Percentiles rank a stretch among this genome's conserved stretches.
Conservation (phyloP, 2,888 invertebrate genomes). For the Himalopsyche anomala region DNA sequence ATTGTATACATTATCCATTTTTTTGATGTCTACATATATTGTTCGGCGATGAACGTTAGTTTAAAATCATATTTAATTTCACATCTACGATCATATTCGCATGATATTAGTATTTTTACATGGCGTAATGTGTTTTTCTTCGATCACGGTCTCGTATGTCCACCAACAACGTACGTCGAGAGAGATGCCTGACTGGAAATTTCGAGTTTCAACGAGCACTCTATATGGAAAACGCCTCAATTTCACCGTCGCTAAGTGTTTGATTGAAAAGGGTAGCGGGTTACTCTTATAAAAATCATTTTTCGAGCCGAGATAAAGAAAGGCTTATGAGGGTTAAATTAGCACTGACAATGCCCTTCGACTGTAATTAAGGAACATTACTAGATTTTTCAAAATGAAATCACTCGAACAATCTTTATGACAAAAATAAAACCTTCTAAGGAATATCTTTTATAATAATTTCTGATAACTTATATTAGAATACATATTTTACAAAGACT, state of each 20-base stretch:
- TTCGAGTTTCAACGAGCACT: conserved; percentile 3
- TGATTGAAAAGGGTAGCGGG: conserved; percentile 17
- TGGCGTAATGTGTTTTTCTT: neutral
- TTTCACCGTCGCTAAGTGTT: neutral
- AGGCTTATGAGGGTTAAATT: neutral
- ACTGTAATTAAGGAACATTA: neutral
- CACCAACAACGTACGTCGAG: neutral
- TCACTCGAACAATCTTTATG: too few relatives aligned
- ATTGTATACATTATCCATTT: too few relatives aligned
- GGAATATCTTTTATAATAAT: too few relatives aligned
- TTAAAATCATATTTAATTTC: too few relatives aligned
- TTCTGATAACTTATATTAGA: too few relatives aligned
- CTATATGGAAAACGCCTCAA: conserved; percentile 8
- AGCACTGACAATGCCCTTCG: neutral
- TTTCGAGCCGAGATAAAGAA: neutral
- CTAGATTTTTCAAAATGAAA: neutral
- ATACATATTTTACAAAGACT: too few relatives aligned
- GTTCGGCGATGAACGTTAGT: too few relatives aligned
- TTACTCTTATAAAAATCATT: neutral
- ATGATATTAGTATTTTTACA: neutral
- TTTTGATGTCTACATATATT: too few relatives aligned
- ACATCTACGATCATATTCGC: too few relatives aligned
- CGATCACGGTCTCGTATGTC: neutral
- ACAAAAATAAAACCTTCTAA: too few relatives aligned
- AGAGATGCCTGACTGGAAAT: neutral